phyloP scores from a whole-genome alignment of 1,140 invertebrate species.

The Babylonia areolata region DNA sequence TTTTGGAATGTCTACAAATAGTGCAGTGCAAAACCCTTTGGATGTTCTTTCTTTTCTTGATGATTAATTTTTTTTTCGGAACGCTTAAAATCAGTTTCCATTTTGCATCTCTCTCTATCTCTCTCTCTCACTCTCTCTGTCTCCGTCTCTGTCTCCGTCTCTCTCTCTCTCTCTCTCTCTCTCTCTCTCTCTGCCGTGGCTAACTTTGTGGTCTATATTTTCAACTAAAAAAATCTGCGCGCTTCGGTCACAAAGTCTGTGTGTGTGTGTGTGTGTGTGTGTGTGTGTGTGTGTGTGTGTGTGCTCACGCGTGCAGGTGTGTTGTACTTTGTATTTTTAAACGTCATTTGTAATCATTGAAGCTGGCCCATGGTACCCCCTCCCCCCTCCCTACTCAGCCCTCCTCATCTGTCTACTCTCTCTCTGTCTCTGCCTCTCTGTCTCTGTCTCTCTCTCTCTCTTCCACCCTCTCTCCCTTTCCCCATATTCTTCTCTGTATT shows the following conservation, averaged over 20 bases:
- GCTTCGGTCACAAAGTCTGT: background rate
- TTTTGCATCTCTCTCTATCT: background rate
- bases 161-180: background rate
- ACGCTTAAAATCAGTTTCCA: too few relatives aligned
- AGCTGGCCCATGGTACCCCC: too few relatives aligned
- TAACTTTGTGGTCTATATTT: too few relatives aligned
- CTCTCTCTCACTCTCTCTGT: background rate
- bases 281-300: slow-evolving; percentile 18
- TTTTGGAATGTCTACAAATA: too few relatives aligned
- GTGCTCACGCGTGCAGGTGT: background rate
- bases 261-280: slow-evolving; percentile 25
- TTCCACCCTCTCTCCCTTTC: background rate
- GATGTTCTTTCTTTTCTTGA: too few relatives aligned
- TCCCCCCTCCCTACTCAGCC: too few relatives aligned
- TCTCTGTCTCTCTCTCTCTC: background rate
- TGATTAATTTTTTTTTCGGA: too few relatives aligned
- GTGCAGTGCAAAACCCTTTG: too few relatives aligned
- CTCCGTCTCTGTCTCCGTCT: background rate
- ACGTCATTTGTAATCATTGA: too few relatives aligned
- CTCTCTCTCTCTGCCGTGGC: background rate
- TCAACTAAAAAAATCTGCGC: too few relatives aligned
- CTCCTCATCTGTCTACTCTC: background rate
- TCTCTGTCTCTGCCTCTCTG: background rate
- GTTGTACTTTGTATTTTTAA: too few relatives aligned
- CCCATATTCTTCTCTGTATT: background rate